Evolutionary conservation across 53 echinoderm and acorn worm species (phyloP), one percentile per base, ranked within the genome.

Genomic region (Echinarachnius parma): DNA sequence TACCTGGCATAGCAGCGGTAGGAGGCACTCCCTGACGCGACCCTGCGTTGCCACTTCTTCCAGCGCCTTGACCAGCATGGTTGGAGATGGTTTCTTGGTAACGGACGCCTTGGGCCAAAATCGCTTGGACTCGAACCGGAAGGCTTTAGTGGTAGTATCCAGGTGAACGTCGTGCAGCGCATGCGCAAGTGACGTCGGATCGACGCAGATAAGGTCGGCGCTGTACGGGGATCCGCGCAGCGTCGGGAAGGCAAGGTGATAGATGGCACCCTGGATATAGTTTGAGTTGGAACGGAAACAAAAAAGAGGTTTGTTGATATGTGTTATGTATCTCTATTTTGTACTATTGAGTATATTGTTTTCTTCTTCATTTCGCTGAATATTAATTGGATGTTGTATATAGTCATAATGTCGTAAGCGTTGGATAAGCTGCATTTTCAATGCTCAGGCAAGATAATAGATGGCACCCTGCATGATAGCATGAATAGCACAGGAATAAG

Each of bases 1-100:
- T 80, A 94, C 96, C 90, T 95, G 87, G 75, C 90, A 91, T 5
- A 95, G 68, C 33, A 95, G 70, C 21, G 96, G 96, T 36, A 95
- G 83, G 24, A 95, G 60, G 52, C 87, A 78, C 46, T 90, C 90
- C 42, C 87, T 81, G 32, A 95, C 77, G 7, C 77, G 76, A 3
- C 96, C 96, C 31, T 82, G 75, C 4, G 90, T 81, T 4, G 90
- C 87, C 1, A 95, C 76, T 39, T 95, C 96, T 53, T 95, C 96
- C 8, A 95, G 56, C 10, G 90, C 96, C 47, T 84, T 88, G 3
- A 95, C 96, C 18, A 95, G 80, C 3, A 87, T 54, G 28, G 78
- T 53, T 8, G 96, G 90, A 29, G 84, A 78, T 5, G 96, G 96
- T 59, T 89, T 86, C 62, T 61, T 82, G 10, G 48, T 65, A 30